Evolutionary conservation across 2,888 invertebrate species (phyloP), one percentile per base, ranked within the genome.

Genomic region (Drosophila algonquin): DNA sequence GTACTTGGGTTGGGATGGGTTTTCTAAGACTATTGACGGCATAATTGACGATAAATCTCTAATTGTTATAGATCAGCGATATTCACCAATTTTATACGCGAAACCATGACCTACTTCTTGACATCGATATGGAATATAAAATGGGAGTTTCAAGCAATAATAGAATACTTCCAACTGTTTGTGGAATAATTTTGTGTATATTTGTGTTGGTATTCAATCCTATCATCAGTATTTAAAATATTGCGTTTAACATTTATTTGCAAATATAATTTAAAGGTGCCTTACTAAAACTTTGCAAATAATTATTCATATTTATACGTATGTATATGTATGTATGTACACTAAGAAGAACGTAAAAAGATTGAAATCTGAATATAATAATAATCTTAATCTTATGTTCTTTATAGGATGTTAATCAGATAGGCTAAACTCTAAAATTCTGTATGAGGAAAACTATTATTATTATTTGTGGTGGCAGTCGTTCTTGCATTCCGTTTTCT

Each of bases 81-180:
- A 94, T 95, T 63, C 95, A 95, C 92, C 95, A 95, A 89, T 95
- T 95, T 92, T 95, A 95, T 92, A 95, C 95, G 0, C 92, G 94
- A 44, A 94, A 95, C 73, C 94, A 94, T n/a, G 92, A 93, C 73
- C 85, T 92, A 67, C 91, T 91, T 30, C 82, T 91, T 9, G 92
- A 91, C 56, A 89, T 92, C 55, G 92, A 92, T 71, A 92, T 92
- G 91, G 92, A 92, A 89, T 92, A 92, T 58, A 92, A 92, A 87
- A 92, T 92, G 89, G 92, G 92, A 65, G 90, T 90, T 58, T 85
- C 91, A 6, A 72, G 77, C 51, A 80, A 81, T 59, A 75, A 75
- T 54, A 63, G 57, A 57, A 60, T 73, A 59, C 35, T 51, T 52
- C 54, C 63, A n/a, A 48, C 63, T 18, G 32, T 74, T 21, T 52